Base-by-base conservation (phyloP, 2,113 vertebrate genomes). In the Pao palembangensis region DNA sequence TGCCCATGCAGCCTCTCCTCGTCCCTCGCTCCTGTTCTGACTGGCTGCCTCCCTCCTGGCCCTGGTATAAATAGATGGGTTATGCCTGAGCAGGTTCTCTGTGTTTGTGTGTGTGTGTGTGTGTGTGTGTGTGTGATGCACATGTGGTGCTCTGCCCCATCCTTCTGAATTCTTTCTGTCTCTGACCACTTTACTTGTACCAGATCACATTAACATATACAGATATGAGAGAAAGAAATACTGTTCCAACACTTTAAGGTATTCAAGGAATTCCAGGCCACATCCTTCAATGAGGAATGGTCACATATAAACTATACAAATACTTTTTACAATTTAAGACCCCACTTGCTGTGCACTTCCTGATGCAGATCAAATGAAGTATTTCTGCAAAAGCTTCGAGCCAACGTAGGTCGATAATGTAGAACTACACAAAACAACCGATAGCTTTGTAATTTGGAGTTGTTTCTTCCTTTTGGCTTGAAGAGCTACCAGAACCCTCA, bases 1-100 rank as follows among this genome's bases (percentile, higher is more conserved):
- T 82, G 82, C 66, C 72, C 76, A 71, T 69, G 72, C 80, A 51
- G 61, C 62, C 68, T 67, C 74, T 71, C 63, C 69, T 61, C 66
- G 23, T 16, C 67, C 71, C 62, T 28, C 54, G 3, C 69, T 58
- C 58, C 71, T 69, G 47, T 58, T 57, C 75, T 17, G 60, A 55
- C 68, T 46, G 55, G 63, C 71, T 63, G 69, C 66, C 59, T 64
- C 72, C 79, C 77, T 73, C 63, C 81, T 73, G 75, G 76, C 63
- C 72, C 55, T 79, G 79, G 81, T 91, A 88, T 86, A 89, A 91
- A 91, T 90, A 90, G 88, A 88, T 71, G 82, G 78, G 81, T 71
- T 73, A 79, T 74, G 79, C 77, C 71, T 76, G 73, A 73, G 72
- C 56, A 61, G 53, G 69, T 66, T 46, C 55, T 21, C 19, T 17